A percentile compares a stretch with the other conserved stretches of the same genome.
These are phyloP conservation scores for Ichneumoninae sp. DNA, from an alignment of 2,888 invertebrate species.

Conservation along the genomic window DNA sequence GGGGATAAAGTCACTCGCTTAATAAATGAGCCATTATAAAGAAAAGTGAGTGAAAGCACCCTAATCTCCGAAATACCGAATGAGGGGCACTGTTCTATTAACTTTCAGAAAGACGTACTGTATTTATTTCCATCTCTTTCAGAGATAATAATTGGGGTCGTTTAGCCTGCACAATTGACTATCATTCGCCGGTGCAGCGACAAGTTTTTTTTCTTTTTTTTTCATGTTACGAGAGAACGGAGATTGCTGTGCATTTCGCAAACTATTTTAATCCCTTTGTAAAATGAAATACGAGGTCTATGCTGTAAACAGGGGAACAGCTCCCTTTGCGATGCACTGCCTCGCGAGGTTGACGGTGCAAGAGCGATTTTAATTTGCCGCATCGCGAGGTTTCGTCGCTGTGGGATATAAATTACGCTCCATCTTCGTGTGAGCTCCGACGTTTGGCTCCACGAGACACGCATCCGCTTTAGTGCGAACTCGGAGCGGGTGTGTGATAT, in stretches of 20 bases:
- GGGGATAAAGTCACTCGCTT: not conserved
- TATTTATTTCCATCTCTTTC: not conserved
- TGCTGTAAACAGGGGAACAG: conserved; percentile 18
- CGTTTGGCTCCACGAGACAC: conserved; percentile 51
- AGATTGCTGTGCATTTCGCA: conserved; percentile 41
- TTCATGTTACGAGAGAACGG: not conserved
- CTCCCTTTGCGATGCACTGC: conserved; percentile 43
- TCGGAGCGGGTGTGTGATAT: conserved; percentile 70
- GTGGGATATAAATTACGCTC: conserved; percentile 66
- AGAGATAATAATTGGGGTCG: conserved; percentile 12
- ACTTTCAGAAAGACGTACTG: not conserved
- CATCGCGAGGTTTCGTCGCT: conserved; percentile 66
- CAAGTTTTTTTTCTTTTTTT: not conserved
- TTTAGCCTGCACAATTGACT: conserved; percentile 20
- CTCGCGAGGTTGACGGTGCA: conserved; percentile 22
- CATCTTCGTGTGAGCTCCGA: conserved; percentile 54
- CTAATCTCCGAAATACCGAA: not conserved
- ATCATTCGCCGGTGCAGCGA: conserved; percentile 17
- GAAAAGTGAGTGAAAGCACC: not conserved
- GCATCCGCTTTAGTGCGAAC: conserved; percentile 45
- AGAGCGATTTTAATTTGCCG: conserved; percentile 66
- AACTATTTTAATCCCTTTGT: conserved; percentile 75
- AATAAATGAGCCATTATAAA: conserved; percentile 16
- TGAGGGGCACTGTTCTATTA: not conserved
- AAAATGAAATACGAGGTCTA: conserved; percentile 76